Evolutionary conservation across 2,113 vertebrate species (phyloP).

Genomic region (Neomonachus schauinslandi): DNA sequence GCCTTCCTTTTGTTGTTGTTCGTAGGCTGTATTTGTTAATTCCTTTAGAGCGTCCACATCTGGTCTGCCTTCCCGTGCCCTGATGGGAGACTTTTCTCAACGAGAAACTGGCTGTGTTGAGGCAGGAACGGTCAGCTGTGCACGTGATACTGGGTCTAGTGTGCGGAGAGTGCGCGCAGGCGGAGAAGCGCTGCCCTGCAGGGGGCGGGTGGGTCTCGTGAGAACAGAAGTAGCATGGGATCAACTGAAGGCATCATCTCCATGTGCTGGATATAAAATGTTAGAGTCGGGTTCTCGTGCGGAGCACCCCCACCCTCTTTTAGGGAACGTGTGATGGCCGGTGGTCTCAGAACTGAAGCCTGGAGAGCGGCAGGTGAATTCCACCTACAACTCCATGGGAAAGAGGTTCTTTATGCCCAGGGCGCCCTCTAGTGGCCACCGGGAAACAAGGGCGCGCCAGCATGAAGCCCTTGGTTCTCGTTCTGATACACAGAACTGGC

Average conservation of each 20-base stretch:
- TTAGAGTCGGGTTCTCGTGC: background rate
- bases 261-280: too few relatives aligned
- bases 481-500: fast-evolving
- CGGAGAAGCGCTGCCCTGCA: fast-evolving
- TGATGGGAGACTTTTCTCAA: fast-evolving
- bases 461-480: background rate
- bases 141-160: fast-evolving
- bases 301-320: fast-evolving
- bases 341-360: background rate
- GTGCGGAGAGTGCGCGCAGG: too few relatives aligned
- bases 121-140: fast-evolving
- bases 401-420: background rate
- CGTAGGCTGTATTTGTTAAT: fast-evolving
- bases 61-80: fast-evolving
- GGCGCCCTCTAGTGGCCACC: slow-evolving; percentile 41
- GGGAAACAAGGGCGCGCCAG: fast-evolving
- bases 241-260: background rate
- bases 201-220: fast-evolving
- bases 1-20: background rate
- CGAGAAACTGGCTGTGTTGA: fast-evolving
- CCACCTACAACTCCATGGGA: fast-evolving
- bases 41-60: background rate
- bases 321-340: fast-evolving
- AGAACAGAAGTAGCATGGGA: fast-evolving
- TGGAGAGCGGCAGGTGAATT: background rate